A percentile compares a stretch with the other conserved stretches of the same genome.
phyloP scores from a whole-genome alignment of 2,797 vertebrate species.

The Silurus aristotelis region DNA sequence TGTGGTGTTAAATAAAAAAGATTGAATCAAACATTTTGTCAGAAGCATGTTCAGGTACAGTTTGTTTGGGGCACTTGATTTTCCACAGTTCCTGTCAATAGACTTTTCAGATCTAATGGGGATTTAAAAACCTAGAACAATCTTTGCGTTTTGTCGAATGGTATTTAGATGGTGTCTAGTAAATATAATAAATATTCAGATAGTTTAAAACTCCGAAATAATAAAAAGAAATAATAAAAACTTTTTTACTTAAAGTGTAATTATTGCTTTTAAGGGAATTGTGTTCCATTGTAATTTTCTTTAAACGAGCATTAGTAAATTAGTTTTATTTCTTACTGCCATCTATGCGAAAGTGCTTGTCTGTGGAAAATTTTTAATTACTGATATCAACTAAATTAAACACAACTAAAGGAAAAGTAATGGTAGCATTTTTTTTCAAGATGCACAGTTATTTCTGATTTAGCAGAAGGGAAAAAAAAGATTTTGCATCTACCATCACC shows the following conservation, averaged over 20 bases:
- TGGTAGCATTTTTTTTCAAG: neutral
- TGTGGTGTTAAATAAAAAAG: neutral
- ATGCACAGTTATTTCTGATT: neutral
- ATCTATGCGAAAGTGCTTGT: neutral
- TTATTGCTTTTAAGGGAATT: neutral
- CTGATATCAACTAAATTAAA: neutral
- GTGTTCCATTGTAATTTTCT: neutral
- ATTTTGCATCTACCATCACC: neutral
- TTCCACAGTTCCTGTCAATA: too few species aligned
- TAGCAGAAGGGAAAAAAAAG: neutral
- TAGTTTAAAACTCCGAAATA: neutral
- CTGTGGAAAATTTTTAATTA: neutral
- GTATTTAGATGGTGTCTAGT: neutral
- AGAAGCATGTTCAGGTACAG: neutral
- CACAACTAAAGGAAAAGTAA: neutral
- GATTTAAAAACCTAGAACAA: neutral
- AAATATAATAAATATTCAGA: too few species aligned
- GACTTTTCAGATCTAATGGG: neutral
- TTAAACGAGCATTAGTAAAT: neutral
- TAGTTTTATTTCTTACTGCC: neutral
- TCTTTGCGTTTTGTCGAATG: neutral
- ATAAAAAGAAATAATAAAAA: neutral
- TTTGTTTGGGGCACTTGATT: too few species aligned
- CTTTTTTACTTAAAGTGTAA: neutral
- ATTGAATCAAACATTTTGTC: neutral